phyloP scores from a whole-genome alignment of 2,888 invertebrate genomes.

The Baronia brevicornis region DNA sequence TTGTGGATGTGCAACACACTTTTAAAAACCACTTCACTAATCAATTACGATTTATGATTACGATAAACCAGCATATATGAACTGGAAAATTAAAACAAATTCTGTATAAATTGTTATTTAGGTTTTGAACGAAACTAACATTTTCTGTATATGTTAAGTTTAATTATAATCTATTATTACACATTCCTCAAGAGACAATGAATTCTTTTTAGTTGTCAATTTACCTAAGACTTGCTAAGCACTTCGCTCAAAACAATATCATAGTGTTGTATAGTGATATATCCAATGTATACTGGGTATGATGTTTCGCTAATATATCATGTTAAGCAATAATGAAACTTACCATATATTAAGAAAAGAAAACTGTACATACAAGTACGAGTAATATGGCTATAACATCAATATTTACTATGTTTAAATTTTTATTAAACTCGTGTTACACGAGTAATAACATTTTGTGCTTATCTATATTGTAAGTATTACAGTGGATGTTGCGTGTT shows the following conservation, averaged over 20 bases:
- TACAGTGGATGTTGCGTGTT: slow-evolving; percentile 1
- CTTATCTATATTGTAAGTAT: slow-evolving; percentile 6
- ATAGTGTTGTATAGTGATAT: slow-evolving; percentile 45
- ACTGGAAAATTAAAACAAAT: slow-evolving; percentile 5
- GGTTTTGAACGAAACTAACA: background rate
- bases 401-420: slow-evolving; percentile 10
- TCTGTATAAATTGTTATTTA: slow-evolving; percentile 5
- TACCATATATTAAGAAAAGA: slow-evolving; percentile 20
- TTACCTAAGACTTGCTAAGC: slow-evolving; percentile 28
- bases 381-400: slow-evolving; percentile 6
- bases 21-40: slow-evolving; percentile 37
- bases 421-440: slow-evolving; percentile 4
- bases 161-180: slow-evolving; percentile 2
- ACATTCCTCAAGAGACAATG: background rate
- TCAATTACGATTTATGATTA: slow-evolving; percentile 29
- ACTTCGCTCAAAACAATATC: slow-evolving; percentile 46
- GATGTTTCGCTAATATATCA: slow-evolving; percentile 56
- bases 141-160: background rate
- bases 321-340: slow-evolving; percentile 56
- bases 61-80: slow-evolving; percentile 31
- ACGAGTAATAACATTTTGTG: slow-evolving; percentile 3
- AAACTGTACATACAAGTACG: slow-evolving; percentile 16
- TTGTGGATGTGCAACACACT: slow-evolving; percentile 55
- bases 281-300: slow-evolving; percentile 43
- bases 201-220: slow-evolving; percentile 14